phyloP scores from a whole-genome alignment of 2,113 vertebrate genomes.

The Riparia riparia region DNA sequence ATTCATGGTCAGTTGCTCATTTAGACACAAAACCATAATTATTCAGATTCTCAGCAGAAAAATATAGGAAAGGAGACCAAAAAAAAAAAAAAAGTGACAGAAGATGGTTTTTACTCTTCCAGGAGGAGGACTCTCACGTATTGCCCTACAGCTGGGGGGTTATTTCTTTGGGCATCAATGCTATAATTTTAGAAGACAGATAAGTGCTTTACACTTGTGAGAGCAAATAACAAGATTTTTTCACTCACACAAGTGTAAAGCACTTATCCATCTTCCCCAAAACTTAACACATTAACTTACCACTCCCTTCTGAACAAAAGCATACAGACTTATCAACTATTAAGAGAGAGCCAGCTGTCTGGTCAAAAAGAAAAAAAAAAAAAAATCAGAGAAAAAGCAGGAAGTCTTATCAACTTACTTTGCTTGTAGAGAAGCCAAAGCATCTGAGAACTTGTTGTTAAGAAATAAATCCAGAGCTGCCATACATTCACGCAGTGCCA shows the following conservation, averaged over 20 bases:
- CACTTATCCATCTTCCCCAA: background rate
- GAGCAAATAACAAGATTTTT: background rate
- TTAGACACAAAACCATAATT: background rate
- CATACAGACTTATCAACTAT: background rate
- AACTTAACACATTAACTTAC: background rate
- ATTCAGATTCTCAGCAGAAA: background rate
- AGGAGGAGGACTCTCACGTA: background rate
- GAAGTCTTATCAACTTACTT: conserved; percentile 79
- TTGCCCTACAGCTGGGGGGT: background rate
- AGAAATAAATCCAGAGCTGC: conserved; percentile 92
- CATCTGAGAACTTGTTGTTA: conserved; percentile 92
- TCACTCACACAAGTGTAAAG: background rate
- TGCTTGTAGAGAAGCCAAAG: conserved; percentile 84
- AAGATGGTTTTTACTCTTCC: background rate
- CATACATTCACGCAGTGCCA: conserved; percentile 92
- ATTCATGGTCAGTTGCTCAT: background rate
- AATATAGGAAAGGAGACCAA: background rate
- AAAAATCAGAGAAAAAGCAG: background rate
- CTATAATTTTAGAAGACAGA: background rate
- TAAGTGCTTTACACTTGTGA: background rate
- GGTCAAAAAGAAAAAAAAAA: background rate
- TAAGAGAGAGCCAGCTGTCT: background rate
- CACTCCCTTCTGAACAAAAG: background rate
- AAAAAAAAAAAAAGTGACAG: background rate
- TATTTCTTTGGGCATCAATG: background rate